Conservation (phyloP, 2,797 vertebrate species). For the Diglossa cyanea region DNA sequence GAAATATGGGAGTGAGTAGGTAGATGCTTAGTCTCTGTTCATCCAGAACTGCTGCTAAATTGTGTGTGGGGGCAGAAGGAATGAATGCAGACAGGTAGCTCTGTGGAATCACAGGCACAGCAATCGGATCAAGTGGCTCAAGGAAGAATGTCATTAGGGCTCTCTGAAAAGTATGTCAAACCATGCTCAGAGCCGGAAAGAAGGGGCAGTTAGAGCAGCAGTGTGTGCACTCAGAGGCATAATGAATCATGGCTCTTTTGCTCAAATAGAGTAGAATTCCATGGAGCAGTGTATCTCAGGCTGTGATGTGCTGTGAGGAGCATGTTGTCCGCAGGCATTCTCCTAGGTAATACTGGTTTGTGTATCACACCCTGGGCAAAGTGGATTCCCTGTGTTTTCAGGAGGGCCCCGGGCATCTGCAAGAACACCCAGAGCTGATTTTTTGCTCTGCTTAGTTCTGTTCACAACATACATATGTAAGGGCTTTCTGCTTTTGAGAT, state of each 20-base stretch:
- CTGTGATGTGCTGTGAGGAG: not conserved
- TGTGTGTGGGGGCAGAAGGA: not conserved
- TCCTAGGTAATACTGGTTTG: not conserved
- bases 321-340: not conserved
- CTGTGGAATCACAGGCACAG: not conserved
- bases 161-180: not conserved
- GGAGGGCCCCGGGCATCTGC: not conserved
- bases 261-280: not conserved
- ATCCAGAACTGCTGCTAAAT: not conserved
- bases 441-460: not conserved
- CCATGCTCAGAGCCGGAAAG: not conserved
- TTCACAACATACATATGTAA: fast-evolving
- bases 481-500: not conserved
- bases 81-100: not conserved
- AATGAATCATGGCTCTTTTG: not conserved
- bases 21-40: not conserved
- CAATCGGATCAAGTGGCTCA: not conserved
- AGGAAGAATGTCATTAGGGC: not conserved
- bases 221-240: not conserved
- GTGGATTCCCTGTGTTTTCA: not conserved
- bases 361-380: not conserved
- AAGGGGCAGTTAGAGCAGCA: not conserved
- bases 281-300: not conserved
- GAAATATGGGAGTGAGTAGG: not conserved
- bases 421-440: not conserved